A percentile compares a stretch with the other conserved stretches of the same genome.
Evolutionary conservation across 2,797 vertebrate genomes (phyloP).

Genomic region (Okamejei kenojei): DNA sequence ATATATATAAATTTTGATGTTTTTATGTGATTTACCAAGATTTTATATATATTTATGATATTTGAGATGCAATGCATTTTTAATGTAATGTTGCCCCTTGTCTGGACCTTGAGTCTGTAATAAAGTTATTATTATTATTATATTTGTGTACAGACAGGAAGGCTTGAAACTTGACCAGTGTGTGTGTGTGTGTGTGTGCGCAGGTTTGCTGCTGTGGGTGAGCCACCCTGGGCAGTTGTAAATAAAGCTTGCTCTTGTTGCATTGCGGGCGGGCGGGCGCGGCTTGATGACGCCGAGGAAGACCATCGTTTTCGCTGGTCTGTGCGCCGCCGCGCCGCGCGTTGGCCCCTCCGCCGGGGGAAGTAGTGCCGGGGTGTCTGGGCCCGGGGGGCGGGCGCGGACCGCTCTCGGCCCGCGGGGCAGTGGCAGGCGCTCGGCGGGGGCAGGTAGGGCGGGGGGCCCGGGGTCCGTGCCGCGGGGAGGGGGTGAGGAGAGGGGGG

Average conservation of each 20-base stretch:
- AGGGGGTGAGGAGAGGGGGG: background rate
- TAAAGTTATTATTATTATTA: too few species aligned
- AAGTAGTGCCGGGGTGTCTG: background rate
- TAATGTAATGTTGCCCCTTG: too few species aligned
- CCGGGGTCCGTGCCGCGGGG: background rate
- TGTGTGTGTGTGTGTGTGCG: too few species aligned
- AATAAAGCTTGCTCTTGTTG: conserved; percentile 4
- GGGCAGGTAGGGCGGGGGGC: conserved; percentile 13
- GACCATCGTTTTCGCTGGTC: conserved; percentile 42
- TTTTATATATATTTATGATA: too few species aligned
- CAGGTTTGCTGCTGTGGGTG: too few species aligned
- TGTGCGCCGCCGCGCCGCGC: background rate
- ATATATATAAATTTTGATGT: too few species aligned
- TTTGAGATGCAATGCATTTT: too few species aligned
- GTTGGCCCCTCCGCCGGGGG: background rate
- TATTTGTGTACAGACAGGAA: background rate
- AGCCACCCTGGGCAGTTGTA: background rate
- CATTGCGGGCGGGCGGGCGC: fast-evolving
- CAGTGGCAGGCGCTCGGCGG: too few species aligned
- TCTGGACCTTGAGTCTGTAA: too few species aligned
- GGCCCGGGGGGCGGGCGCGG: too few species aligned
- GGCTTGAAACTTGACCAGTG: background rate
- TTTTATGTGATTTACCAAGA: too few species aligned
- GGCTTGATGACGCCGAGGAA: background rate
- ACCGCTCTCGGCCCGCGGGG: background rate